Evolutionary conservation across 2,888 invertebrate genomes (phyloP), one percentile per base, ranked within the genome.

Genomic region (Branchipolynoe longqiensis): DNA sequence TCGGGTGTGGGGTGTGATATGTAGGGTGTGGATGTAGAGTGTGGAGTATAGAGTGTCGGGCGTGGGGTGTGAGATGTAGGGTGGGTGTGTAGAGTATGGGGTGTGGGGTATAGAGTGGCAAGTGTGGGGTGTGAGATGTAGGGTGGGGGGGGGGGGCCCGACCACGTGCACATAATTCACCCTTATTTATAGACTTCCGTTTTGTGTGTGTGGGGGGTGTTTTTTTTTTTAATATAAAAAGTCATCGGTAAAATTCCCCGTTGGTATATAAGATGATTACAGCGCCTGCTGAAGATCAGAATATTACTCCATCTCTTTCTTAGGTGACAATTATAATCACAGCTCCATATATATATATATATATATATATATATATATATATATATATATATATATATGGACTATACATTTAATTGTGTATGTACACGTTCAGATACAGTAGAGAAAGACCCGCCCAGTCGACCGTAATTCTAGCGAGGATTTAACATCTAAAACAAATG

Each of bases 221-320:
- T 69, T 69, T 33, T 38, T 12, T 69, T 38, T 69, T 48, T 48
- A 48, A n/a, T n/a, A n/a, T n/a, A n/a, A n/a, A n/a, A n/a, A n/a
- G n/a, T n/a, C n/a, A n/a, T n/a, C n/a, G n/a, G n/a, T n/a, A n/a
- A n/a, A n/a, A n/a, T n/a, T n/a, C n/a, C n/a, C n/a, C n/a, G n/a
- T n/a, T n/a, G n/a, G n/a, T n/a, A 25, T 62, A 62, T 18, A 25
- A 69, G 69, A 69, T 33, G 38, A 33, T 31, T 1, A 69, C 38
- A 69, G 38, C n/a, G 69, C 33, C 36, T 33, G 69, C 14, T 22
- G 38, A 33, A 38, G 22, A 69, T 38, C 64, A 31, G 33, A 18
- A n/a, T 25, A 25, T 59, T 31, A 62, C 62, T 31, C 31, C n/a
- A n/a, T n/a, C n/a, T n/a, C n/a, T n/a, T n/a, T n/a, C n/a, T n/a